Base-by-base conservation (phyloP, 2,888 invertebrate genomes). In the Girardia tigrina region DNA sequence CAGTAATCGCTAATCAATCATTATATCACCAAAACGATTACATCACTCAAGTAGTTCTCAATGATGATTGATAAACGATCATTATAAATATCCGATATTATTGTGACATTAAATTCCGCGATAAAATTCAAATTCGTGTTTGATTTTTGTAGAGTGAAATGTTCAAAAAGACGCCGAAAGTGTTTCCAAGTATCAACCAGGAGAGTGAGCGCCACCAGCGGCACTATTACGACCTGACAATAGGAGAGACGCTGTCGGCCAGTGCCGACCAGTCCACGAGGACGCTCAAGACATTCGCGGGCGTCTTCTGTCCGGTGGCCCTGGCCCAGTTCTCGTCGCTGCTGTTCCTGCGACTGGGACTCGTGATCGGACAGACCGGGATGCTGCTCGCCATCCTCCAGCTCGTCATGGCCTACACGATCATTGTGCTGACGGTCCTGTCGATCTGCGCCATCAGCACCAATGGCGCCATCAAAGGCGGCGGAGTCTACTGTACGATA, bases 401-500 rank as follows among this genome's bases (percentile, higher is more conserved):
- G 85, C 91, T 98, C 82, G 85, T 88, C 0, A 89, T 99, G 78
- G 95, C 97, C 0, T 99, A 98, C 85, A 87, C 89, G n/a, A 97
- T 98, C 82, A 88, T 99, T 73, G 85, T 93, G 29, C 91, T 94
- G 82, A 98, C 98, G 0, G 94, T 97, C 0, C 89, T 92, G 28
- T 95, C 95, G 0, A 91, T 98, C 72, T 97, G 97, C 85, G 97
- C 98, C 29, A 94, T 98, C 82, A 95, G 94, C 0, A 98, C 97
- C 29, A 99, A 99, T 86, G 98, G 98, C 23, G 97, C 97, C 28
- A 91, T 99, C 0, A 94, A 98, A 86, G 97, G 98, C 8, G 98
- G 98, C 0, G 98, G 98, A 16, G 97, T 95, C 56, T 99, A 99
- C 82, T 99, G 97, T 97, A 90, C n/a, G n/a, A n/a, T n/a, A n/a